These are phyloP conservation scores for Psittacus erithacus DNA, from an alignment of 2,113 vertebrate genomes.

Conservation along the genomic window DNA sequence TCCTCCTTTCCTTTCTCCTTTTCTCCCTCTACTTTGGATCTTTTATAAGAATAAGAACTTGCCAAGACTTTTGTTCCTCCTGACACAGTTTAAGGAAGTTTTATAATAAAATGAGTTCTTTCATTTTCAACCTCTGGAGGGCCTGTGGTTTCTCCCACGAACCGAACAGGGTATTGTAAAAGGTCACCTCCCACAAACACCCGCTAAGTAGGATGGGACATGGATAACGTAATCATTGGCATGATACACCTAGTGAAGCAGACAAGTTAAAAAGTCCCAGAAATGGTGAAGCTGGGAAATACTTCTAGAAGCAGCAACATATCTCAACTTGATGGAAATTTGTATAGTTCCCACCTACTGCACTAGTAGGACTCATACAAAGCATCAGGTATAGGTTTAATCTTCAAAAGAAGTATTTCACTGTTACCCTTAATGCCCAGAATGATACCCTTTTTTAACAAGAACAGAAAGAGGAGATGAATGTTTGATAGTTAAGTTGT, in stretches of 20 bases:
- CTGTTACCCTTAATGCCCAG: constrained; percentile 25
- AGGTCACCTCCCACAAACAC: background rate
- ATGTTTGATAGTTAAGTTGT: background rate
- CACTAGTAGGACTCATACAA: background rate
- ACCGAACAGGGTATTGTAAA: background rate
- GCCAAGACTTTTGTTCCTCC: background rate
- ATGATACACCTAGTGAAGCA: accelerated
- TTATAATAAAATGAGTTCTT: background rate
- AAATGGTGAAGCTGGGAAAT: background rate
- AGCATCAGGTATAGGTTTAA: background rate
- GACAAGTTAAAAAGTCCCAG: background rate
- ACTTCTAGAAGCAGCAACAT: background rate
- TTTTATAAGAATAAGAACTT: background rate
- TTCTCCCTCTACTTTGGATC: background rate
- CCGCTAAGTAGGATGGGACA: background rate
- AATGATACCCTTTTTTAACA: constrained; percentile 1
- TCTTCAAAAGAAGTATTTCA: background rate
- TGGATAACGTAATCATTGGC: background rate
- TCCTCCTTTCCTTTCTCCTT: background rate
- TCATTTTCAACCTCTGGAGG: background rate
- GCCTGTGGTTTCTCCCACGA: background rate
- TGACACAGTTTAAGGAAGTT: background rate
- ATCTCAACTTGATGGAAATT: background rate
- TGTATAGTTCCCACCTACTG: background rate
- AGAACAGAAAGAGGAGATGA: constrained; percentile 9